A percentile compares a stretch with the other conserved stretches of the same genome.
These are phyloP conservation scores for Tolypeutes matacus DNA, from an alignment of 2,797 vertebrate species.

Conservation along the genomic window DNA sequence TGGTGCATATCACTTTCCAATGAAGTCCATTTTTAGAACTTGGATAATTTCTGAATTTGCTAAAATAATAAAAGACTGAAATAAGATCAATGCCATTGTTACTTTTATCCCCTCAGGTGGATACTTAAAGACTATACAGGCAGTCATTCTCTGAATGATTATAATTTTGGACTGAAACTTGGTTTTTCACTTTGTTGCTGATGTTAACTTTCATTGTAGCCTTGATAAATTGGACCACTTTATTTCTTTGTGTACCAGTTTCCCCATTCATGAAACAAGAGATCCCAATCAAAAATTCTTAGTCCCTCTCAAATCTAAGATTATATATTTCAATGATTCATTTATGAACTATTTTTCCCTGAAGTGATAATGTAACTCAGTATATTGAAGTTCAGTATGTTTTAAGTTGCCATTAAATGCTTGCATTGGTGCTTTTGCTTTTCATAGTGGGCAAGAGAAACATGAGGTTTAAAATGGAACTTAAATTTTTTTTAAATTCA, in stretches of 20 bases:
- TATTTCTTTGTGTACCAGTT: not conserved
- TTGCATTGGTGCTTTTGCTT: not conserved
- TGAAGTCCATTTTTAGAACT: not conserved
- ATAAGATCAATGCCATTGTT: not conserved
- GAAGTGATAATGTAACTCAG: not conserved
- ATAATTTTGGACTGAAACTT: not conserved
- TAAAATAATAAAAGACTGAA: not conserved
- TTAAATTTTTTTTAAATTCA: not conserved
- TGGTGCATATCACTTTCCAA: not conserved
- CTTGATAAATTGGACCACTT: not conserved
- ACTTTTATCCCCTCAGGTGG: not conserved
- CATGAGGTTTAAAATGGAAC: not conserved
- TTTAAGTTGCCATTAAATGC: not conserved
- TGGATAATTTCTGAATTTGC: not conserved
- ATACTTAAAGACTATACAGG: not conserved
- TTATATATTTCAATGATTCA: not conserved
- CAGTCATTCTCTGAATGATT: not conserved
- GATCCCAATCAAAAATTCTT: not conserved
- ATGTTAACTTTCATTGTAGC: not conserved
- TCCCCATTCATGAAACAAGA: not conserved
- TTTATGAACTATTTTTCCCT: not conserved
- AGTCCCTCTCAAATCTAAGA: not conserved
- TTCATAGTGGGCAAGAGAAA: not conserved
- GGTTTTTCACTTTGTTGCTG: not conserved
- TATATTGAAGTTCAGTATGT: conserved; percentile 4